Percentiles rank a stretch among this genome's conserved stretches.
Conservation (phyloP, 92 coral and sea anemone species). For the Virgularia gustaviana region DNA sequence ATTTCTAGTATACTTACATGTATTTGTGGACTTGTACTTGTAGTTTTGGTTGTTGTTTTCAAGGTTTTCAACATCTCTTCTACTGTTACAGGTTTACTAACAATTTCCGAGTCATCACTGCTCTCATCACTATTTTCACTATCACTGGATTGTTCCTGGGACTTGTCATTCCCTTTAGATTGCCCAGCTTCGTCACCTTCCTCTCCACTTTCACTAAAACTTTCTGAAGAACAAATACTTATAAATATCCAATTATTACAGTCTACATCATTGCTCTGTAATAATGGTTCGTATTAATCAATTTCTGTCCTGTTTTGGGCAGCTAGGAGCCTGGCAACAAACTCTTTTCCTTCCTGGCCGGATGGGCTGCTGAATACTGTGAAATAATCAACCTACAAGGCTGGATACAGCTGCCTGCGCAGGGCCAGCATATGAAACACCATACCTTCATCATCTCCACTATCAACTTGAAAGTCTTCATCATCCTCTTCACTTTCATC, state of each 20-base stretch:
- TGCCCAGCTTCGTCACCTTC: conserved; percentile 50
- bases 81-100: conserved; percentile 60
- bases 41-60: conserved; percentile 45
- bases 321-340: too few relatives aligned
- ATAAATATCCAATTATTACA: not conserved
- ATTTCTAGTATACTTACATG: too few relatives aligned
- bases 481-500: conserved; percentile 85
- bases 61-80: conserved; percentile 78
- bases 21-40: too few relatives aligned
- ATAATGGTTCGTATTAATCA: too few relatives aligned
- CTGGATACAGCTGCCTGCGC: not conserved
- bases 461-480: conserved; percentile 75
- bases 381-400: not conserved
- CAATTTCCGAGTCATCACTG: conserved; percentile 33
- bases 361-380: too few relatives aligned
- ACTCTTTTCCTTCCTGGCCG: too few relatives aligned
- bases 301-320: too few relatives aligned
- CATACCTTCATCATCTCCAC: conserved; percentile 49
- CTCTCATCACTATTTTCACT: conserved; percentile 46
- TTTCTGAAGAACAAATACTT: conserved; percentile 46
- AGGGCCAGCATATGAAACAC: not conserved
- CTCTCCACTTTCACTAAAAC: conserved; percentile 82
- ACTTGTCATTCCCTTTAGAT: conserved; percentile 22
- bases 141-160: not conserved
- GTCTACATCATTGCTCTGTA: not conserved